A percentile compares a stretch with the other conserved stretches of the same genome.
Conservation (phyloP, 2,888 invertebrate species). For the Tortricodes alternella region DNA sequence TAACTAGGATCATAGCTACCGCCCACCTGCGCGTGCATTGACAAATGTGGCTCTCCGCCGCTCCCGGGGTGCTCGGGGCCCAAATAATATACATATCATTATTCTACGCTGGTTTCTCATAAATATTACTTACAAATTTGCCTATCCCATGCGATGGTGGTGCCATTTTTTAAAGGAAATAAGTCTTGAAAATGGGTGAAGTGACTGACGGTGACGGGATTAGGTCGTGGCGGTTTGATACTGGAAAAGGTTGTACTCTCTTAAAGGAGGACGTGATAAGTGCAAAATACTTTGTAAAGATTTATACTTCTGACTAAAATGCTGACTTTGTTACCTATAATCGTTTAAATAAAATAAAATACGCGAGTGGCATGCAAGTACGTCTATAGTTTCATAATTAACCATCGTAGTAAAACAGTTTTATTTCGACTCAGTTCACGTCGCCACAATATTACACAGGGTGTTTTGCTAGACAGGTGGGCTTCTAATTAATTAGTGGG, state of each 20-base stretch:
- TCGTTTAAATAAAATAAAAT: conserved; percentile 19
- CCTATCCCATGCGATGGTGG: conserved; percentile 54
- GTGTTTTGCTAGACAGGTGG: conserved; percentile 67
- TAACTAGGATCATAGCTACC: conserved; percentile 58
- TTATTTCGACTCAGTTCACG: conserved; percentile 49
- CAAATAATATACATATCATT: conserved; percentile 79
- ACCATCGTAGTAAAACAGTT: conserved; percentile 42
- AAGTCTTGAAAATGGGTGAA: conserved; percentile 43
- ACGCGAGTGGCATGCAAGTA: neutral
- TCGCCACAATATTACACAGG: conserved; percentile 44
- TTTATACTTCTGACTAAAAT: neutral
- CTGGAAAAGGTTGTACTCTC: too few species aligned
- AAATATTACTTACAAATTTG: conserved; percentile 74
- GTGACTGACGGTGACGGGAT: conserved; percentile 32
- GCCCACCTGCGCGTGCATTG: conserved; percentile 74
- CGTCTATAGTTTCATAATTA: conserved; percentile 38
- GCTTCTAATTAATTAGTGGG: conserved; percentile 70
- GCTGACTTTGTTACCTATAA: neutral
- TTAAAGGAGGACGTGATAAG: too few species aligned
- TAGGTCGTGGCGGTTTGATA: too few species aligned
- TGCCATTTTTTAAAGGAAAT: conserved; percentile 69
- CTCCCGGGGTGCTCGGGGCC: conserved; percentile 58
- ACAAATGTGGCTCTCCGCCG: conserved; percentile 66
- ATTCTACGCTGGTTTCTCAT: conserved; percentile 68
- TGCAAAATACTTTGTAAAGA: neutral